Conservation (phyloP, 2,888 invertebrate species). For the Drosophila rellima region DNA sequence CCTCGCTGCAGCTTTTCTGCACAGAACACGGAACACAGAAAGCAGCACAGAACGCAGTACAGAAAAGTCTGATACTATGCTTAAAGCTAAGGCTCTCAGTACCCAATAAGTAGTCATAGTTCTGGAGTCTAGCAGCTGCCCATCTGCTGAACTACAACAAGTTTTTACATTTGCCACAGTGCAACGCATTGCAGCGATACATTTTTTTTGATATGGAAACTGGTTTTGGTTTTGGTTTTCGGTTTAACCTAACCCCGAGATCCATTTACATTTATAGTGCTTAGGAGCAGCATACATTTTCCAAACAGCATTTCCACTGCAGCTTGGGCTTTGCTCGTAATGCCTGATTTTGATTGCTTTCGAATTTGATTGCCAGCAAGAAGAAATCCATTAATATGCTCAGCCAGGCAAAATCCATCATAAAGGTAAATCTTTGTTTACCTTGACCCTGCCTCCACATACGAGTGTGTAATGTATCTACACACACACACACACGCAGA, state of each 20-base stretch:
- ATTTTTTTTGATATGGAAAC: constrained; percentile 60
- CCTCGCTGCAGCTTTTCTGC: constrained; percentile 34
- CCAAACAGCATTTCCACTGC: constrained; percentile 34
- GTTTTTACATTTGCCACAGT: constrained; percentile 67
- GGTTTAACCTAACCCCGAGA: constrained; percentile 54
- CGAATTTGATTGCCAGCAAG: constrained; percentile 38
- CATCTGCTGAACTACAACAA: constrained; percentile 48
- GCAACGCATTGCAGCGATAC: constrained; percentile 29
- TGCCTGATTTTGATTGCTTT: constrained; percentile 55
- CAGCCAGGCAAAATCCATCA: constrained; percentile 69
- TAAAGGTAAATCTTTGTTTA: constrained; percentile 69
- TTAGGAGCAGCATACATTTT: constrained; percentile 41
- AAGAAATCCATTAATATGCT: constrained; percentile 73
- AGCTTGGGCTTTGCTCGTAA: constrained; percentile 46
- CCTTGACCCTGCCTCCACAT: constrained; percentile 73
- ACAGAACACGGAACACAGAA: not conserved
- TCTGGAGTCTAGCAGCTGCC: constrained; percentile 31
- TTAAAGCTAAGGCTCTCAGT: constrained; percentile 58
- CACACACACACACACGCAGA: constrained; percentile 7
- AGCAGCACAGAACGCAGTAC: not conserved
- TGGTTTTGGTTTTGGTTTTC: constrained; percentile 64
- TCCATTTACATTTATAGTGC: constrained; percentile 71
- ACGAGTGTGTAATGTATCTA: constrained; percentile 18
- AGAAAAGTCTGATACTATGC: constrained; percentile 21
- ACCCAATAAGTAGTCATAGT: constrained; percentile 4